These are phyloP conservation scores for Telmatherina bonti DNA, from an alignment of 2,797 vertebrate genomes.

Conservation along the genomic window DNA sequence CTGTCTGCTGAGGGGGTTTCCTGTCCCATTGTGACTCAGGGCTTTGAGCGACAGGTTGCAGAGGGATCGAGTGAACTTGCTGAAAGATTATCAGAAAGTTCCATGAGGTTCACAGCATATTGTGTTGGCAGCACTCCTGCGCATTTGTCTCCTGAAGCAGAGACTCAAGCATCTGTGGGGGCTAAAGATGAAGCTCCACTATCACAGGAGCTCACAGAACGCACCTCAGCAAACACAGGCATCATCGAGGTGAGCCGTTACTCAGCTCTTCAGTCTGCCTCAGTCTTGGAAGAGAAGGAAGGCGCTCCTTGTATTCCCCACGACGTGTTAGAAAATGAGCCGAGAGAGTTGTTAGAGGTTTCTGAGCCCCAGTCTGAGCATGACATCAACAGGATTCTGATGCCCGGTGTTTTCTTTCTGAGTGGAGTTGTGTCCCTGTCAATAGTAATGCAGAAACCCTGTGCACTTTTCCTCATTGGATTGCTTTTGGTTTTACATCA, in stretches of 20 bases:
- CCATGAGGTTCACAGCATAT: conserved; percentile 25
- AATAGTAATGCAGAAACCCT: conserved; percentile 71
- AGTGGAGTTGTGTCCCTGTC: conserved; percentile 69
- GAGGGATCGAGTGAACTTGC: conserved; percentile 36
- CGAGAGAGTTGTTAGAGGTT: conserved; percentile 31
- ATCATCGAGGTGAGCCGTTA: conserved; percentile 30
- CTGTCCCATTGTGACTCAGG: conserved; percentile 29
- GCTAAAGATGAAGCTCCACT: conserved; percentile 37
- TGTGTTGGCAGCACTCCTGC: conserved; percentile 5
- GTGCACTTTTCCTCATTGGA: conserved; percentile 70
- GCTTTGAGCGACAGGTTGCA: conserved; percentile 27
- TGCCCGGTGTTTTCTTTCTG: conserved; percentile 67
- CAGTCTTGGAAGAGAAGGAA: conserved; percentile 34
- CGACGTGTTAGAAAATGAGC: conserved; percentile 40
- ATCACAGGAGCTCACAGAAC: conserved; percentile 44
- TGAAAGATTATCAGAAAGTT: conserved; percentile 40
- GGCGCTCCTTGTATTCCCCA: conserved; percentile 40
- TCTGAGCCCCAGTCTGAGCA: conserved; percentile 39
- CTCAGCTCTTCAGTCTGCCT: conserved; percentile 13
- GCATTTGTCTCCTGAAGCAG: conserved; percentile 22
- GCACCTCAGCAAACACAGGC: conserved; percentile 35
- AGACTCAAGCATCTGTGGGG: conserved; percentile 37
- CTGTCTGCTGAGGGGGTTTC: conserved; percentile 27
- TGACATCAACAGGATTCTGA: conserved; percentile 53
- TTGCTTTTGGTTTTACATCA: conserved; percentile 67